Base-by-base conservation (phyloP, 2,113 vertebrate species). In the Pyxicephalus adspersus region DNA sequence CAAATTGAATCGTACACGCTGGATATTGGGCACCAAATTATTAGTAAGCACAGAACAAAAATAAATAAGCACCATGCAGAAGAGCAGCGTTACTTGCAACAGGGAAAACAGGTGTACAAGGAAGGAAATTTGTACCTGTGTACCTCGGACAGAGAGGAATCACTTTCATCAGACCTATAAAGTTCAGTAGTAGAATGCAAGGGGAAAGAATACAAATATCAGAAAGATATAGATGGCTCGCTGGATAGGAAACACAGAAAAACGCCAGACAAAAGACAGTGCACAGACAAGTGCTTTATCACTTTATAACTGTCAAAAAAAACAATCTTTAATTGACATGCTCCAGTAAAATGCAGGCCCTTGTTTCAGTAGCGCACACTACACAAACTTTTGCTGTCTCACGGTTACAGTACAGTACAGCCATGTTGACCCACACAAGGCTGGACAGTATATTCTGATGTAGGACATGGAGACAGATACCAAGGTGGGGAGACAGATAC, bases 111-210 rank as follows among this genome's bases (percentile, higher is more conserved):
- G 38, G 61, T 84, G 70, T 85, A 88, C 88, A 89, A 85, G 45
- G 60, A 85, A 83, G 86, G 84, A 90, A 87, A 89, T 90, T 83
- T 87, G 89, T 95, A 95, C 94, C 94, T 95, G 91, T 93, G 93
- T 88, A 91, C 90, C 90, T 94, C 93, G 87, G 91, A 93, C 84
- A 92, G 88, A 93, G 92, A 94, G 86, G 92, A 91, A 85, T 95
- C 93, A 94, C 91, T 94, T 90, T 95, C 94, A 92, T 94, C 94
- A 91, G 91, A 94, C 94, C 94, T 95, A 93, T 80, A 92, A 91
- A 81, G 88, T 90, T 91, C 84, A 92, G 90, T 90, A 90, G 84
- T 87, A 89, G 87, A 91, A 90, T 90, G 86, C 88, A 87, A 92
- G 91, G 84, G 89, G 85, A 91, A 90, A 91, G 89, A 91, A 92